Percentiles rank a stretch among this genome's conserved stretches.
Evolutionary conservation across 1,140 invertebrate genomes (phyloP).

Genomic region (Pissodes strobi): DNA sequence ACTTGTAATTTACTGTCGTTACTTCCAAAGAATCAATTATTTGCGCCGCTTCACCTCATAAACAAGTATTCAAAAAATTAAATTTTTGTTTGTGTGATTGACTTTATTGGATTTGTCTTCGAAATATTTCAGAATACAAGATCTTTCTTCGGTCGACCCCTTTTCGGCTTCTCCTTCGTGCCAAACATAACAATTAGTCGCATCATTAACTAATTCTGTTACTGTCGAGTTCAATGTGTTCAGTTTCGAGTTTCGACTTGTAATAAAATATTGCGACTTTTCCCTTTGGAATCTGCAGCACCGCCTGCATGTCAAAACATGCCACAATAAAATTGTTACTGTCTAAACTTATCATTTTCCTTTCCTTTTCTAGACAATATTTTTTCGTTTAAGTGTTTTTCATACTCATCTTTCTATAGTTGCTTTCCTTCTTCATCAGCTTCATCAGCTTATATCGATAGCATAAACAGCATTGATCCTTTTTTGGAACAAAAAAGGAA

Average conservation of each 20-base stretch:
- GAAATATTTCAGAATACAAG: constrained; percentile 53
- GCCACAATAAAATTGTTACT: constrained; percentile 31
- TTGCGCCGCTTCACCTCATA: no score
- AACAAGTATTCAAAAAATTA: no score
- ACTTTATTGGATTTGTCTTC: constrained; percentile 37
- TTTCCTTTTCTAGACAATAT: constrained; percentile 14
- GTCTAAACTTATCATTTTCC: constrained; percentile 11
- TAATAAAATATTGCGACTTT: constrained; percentile 54
- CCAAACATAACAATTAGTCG: constrained; percentile 55
- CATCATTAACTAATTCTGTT: constrained; percentile 43
- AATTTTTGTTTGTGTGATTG: no score
- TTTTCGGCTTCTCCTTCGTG: constrained; percentile 54
- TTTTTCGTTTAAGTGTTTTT: constrained; percentile 27
- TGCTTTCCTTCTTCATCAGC: constrained; percentile 10
- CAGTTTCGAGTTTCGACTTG: constrained; percentile 56
- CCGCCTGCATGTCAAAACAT: constrained; percentile 53
- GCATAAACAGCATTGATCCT: constrained; percentile 32
- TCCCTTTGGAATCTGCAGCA: constrained; percentile 49
- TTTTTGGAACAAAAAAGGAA: constrained; percentile 46
- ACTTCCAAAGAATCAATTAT: no score
- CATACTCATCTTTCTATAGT: no score
- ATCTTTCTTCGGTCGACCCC: constrained; percentile 54
- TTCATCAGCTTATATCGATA: constrained; percentile 31
- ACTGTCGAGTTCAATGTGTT: constrained; percentile 56
- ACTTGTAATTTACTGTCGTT: no score